These are phyloP conservation scores for Tipula unca DNA, from an alignment of 2,888 invertebrate genomes.

Conservation along the genomic window DNA sequence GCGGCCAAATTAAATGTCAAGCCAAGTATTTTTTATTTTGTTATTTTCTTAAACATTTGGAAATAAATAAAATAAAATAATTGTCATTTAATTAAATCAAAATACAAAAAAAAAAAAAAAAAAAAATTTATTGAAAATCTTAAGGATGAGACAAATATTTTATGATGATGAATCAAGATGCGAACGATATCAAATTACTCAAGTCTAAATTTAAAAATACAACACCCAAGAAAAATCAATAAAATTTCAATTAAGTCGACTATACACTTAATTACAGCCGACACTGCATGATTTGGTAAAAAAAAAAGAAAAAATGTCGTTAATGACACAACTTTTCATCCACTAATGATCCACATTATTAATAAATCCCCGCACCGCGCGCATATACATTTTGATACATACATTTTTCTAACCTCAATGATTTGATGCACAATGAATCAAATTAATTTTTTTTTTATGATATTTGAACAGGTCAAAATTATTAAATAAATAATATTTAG, in stretches of 20 bases:
- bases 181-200: not conserved
- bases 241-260: not conserved
- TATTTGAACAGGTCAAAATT: not conserved
- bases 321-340: not conserved
- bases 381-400: too few species aligned
- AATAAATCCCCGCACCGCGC: not conserved
- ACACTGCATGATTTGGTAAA: not conserved
- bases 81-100: conserved; percentile 19
- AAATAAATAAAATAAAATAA: conserved; percentile 18
- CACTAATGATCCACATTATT: not conserved
- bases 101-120: not conserved
- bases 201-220: not conserved
- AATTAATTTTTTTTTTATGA: not conserved
- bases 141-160: conserved; percentile 8
- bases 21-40: not conserved
- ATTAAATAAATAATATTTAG: not conserved
- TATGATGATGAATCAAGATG: conserved; percentile 9
- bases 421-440: not conserved
- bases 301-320: not conserved
- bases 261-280: not conserved
- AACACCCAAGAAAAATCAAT: not conserved
- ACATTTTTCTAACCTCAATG: not conserved
- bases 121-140: not conserved
- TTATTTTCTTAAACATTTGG: not conserved
- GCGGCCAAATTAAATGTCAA: conserved; percentile 17